Conservation (phyloP, 2,113 vertebrate species). For the Poeciliopsis turrubarensis region DNA sequence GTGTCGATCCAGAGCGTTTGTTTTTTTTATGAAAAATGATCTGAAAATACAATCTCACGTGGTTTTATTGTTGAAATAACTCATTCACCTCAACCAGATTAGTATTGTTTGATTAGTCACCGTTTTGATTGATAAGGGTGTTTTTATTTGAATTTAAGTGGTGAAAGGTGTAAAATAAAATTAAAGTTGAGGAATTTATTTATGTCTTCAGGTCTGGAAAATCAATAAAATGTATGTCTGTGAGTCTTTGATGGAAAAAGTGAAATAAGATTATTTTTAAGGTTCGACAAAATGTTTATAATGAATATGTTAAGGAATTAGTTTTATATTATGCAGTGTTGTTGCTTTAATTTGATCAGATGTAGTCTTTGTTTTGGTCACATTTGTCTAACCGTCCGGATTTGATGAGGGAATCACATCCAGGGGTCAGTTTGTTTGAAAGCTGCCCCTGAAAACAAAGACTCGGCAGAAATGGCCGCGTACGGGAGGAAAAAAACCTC, state of each 20-base stretch:
- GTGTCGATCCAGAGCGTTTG: not conserved
- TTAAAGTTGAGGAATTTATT: too few species aligned
- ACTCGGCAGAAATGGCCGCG: not conserved
- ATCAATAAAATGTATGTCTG: too few species aligned
- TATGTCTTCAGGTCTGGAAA: too few species aligned
- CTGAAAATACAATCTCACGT: not conserved
- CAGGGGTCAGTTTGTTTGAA: not conserved
- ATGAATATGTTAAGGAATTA: too few species aligned
- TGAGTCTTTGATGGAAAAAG: too few species aligned
- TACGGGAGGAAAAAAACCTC: not conserved
- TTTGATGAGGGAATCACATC: not conserved
- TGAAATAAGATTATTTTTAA: too few species aligned
- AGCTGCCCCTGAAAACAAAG: conserved; percentile 23
- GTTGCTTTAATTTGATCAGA: too few species aligned
- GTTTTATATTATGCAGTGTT: too few species aligned
- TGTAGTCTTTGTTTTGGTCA: not conserved
- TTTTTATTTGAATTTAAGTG: too few species aligned
- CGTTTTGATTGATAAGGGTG: too few species aligned
- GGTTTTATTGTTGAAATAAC: not conserved
- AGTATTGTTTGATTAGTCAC: not conserved
- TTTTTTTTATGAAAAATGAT: not conserved
- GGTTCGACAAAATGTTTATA: too few species aligned
- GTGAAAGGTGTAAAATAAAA: too few species aligned
- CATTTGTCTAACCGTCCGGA: not conserved
- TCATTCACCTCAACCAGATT: not conserved